Conservation (phyloP, 2,797 vertebrate genomes). For the Macropus fuliginosus region DNA sequence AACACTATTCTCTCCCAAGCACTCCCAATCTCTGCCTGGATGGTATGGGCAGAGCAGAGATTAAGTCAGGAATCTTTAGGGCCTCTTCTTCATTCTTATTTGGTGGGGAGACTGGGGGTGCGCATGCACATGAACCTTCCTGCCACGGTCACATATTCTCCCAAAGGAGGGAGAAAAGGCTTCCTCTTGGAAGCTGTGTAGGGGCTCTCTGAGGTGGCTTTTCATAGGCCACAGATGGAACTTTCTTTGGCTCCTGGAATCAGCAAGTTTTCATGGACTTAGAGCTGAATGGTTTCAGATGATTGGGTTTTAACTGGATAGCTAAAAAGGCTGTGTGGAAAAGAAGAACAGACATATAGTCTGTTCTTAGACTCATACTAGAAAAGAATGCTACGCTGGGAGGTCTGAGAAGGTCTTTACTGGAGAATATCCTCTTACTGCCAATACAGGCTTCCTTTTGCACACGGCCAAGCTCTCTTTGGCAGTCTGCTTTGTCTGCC, state of each 20-base stretch:
- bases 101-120: neutral
- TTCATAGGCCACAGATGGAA: neutral
- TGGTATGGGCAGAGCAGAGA: constrained; percentile 9
- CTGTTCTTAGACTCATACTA: neutral
- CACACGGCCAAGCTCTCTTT: neutral
- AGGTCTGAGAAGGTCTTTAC: neutral
- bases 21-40: constrained; percentile 25
- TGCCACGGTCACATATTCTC: constrained; percentile 22
- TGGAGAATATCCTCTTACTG: neutral
- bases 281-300: neutral
- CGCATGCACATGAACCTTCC: neutral
- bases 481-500: neutral
- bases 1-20: constrained; percentile 10
- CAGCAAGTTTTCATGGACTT: neutral
- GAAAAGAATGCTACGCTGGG: neutral
- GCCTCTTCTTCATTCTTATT: neutral
- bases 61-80: neutral
- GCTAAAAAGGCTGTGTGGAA: neutral
- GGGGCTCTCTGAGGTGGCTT: neutral
- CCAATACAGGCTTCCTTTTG: neutral
- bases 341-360: too few relatives aligned
- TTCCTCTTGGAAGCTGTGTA: neutral
- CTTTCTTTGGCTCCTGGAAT: neutral
- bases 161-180: neutral
- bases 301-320: neutral